phyloP scores from a whole-genome alignment of 2,113 vertebrate species.

The Antigone vipio region DNA sequence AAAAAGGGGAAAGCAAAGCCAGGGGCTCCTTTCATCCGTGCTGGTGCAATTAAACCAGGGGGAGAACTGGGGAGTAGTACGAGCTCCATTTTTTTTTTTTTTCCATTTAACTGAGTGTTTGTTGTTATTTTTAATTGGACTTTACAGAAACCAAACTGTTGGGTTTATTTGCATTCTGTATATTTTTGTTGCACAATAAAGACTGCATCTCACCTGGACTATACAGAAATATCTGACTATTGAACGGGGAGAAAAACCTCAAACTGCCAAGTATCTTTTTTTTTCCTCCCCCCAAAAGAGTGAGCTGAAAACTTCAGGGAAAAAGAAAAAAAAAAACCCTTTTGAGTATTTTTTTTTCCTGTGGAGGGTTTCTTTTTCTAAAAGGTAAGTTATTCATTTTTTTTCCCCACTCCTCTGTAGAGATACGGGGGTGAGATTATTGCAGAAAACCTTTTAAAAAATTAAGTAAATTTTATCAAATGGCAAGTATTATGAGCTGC shows the following conservation, averaged over 20 bases:
- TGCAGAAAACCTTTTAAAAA: constrained; percentile 68
- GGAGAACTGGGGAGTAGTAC: constrained; percentile 30
- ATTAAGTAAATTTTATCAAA: constrained; percentile 75
- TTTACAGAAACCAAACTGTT: constrained; percentile 35
- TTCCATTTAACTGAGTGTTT: constrained; percentile 26
- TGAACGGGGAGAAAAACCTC: constrained; percentile 45
- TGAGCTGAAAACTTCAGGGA: constrained; percentile 67
- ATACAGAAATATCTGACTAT: constrained; percentile 57
- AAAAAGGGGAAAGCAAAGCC: constrained; percentile 46
- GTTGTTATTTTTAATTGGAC: constrained; percentile 58
- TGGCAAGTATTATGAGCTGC: constrained; percentile 73
- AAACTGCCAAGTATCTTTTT: constrained; percentile 48
- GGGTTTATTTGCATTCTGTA: constrained; percentile 18
- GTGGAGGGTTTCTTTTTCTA: constrained; percentile 69
- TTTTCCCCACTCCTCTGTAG: not conserved
- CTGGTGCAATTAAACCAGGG: constrained; percentile 62
- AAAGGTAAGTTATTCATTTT: constrained; percentile 79
- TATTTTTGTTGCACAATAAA: constrained; percentile 58
- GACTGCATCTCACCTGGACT: constrained; percentile 64
- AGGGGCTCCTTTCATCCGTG: constrained; percentile 62
- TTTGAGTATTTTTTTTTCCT: constrained; percentile 40
- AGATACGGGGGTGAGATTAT: constrained; percentile 53
- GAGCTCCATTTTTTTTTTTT: constrained; percentile 37
- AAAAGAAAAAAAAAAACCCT: not conserved
- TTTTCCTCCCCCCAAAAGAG: not conserved